Evolutionary conservation across 2,113 vertebrate species (phyloP).

Genomic region (Noctilio leporinus): DNA sequence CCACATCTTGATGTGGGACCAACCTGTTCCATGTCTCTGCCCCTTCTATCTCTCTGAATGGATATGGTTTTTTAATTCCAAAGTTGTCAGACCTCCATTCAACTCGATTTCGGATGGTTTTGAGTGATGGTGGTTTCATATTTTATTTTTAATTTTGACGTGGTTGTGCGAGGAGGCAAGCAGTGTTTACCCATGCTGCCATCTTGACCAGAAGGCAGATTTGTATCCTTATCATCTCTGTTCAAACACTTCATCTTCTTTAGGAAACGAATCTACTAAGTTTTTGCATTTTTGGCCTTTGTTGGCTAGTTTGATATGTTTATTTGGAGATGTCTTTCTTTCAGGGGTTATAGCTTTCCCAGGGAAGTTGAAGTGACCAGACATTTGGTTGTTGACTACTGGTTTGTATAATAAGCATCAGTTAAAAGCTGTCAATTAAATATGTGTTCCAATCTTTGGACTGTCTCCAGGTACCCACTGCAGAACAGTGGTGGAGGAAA

Average conservation of each 20-base stretch:
- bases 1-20: too few species aligned
- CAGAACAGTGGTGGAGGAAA: not conserved
- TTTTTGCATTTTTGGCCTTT: not conserved
- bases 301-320: not conserved
- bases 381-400: not conserved
- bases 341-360: not conserved
- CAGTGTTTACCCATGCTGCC: too few species aligned
- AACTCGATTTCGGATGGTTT: too few species aligned
- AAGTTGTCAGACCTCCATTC: too few species aligned
- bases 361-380: not conserved
- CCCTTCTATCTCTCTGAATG: too few species aligned
- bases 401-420: not conserved
- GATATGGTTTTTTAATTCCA: too few species aligned
- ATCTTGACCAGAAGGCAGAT: too few species aligned
- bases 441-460: not conserved
- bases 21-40: too few species aligned
- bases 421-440: not conserved
- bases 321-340: not conserved
- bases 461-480: not conserved
- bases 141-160: too few species aligned
- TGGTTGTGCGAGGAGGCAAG: too few species aligned
- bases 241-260: not conserved
- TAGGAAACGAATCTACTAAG: not conserved
- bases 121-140: too few species aligned
- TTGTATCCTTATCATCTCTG: not conserved